These are phyloP conservation scores for Serranus cabrilla DNA, from an alignment of 2,797 vertebrate genomes.

Conservation along the genomic window DNA sequence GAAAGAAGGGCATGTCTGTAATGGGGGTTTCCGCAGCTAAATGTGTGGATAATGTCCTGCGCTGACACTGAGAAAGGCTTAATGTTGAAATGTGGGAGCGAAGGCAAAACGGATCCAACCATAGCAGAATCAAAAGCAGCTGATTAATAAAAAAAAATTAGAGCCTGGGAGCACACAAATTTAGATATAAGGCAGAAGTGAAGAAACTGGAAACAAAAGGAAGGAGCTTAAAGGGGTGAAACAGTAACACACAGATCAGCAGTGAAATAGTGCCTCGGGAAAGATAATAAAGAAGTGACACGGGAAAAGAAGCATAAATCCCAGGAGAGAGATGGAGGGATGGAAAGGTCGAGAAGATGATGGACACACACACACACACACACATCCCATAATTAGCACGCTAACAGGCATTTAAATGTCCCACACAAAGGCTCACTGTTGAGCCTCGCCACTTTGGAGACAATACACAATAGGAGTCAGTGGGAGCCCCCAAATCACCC, in stretches of 20 bases:
- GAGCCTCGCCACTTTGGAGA: conserved; percentile 66
- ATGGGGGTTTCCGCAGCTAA: conserved; percentile 2
- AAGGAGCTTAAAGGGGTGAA: conserved; percentile 32
- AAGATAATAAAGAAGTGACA: conserved; percentile 23
- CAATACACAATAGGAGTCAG: conserved; percentile 83
- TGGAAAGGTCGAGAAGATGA: conserved; percentile 56
- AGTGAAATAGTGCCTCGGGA: conserved; percentile 39
- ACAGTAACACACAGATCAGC: conserved; percentile 31
- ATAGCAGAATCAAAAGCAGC: conserved; percentile 43
- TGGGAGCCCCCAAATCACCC: conserved; percentile 78
- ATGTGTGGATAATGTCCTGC: conserved; percentile 29
- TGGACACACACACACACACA: conserved; percentile 56
- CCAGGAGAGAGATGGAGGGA: conserved; percentile 36
- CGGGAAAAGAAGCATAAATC: conserved; percentile 56
- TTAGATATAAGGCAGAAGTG: conserved; percentile 26
- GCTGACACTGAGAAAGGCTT: conserved; percentile 8
- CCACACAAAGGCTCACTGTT: conserved; percentile 83
- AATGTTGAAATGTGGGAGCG: neutral
- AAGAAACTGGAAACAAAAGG: conserved; percentile 40
- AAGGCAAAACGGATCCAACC: conserved; percentile 26
- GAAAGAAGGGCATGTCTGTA: conserved; percentile 28
- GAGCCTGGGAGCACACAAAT: conserved; percentile 12
- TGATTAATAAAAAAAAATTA: conserved; percentile 33
- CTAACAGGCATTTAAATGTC: conserved; percentile 79
- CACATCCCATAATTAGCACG: conserved; percentile 83